Base-by-base conservation (phyloP, 1,140 invertebrate species). In the Neocloeon triangulifer region DNA sequence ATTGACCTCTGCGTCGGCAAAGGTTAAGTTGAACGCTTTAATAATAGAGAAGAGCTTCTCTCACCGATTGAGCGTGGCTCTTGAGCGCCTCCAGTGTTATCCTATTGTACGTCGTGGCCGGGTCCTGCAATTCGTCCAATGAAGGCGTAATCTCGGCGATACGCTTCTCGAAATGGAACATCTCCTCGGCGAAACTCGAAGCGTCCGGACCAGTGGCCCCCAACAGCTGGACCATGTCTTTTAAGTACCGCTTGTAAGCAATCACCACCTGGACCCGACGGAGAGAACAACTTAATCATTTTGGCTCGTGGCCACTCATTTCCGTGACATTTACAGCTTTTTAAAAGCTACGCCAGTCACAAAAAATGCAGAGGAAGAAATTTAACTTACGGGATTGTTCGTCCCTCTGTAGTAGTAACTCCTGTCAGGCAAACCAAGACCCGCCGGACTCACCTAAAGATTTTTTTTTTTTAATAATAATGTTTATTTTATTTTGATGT, bases 111-210 rank as follows among this genome's bases (percentile, higher is more conserved):
- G 43, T 50, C 2, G 37, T 41, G n/a, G 52, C 39, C 1, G 56
- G 54, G 41, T 54, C 49, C 14, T 41, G 37, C 15, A 57, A 40
- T 18, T 44, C 43, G 16, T 34, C 35, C 3, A n/a, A 38, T 17
- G 50, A 40, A 0, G 55, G 57, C 25, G 55, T 56, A 27, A 63
- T 57, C 43, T 64, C 61, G 3, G 66, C 67, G 1, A 72, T 50
- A 14, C 66, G 41, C 40, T 56, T 59, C 43, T 72, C 67, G 42
- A 65, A 68, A 25, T 50, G 50, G 41, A 62, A 70, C 16, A 67
- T 56, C 37, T 69, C 62, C 5, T 60, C 52, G 6, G 58, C 55
- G 42, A 69, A 69, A 27, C 50, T 53, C 1, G 48, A 38, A 0
- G 66, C 59, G 13, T 59, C 50, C 7, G 45, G 41, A 17, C 44